These are phyloP conservation scores for Crematogaster levior DNA, from an alignment of 2,888 invertebrate species.

Conservation along the genomic window DNA sequence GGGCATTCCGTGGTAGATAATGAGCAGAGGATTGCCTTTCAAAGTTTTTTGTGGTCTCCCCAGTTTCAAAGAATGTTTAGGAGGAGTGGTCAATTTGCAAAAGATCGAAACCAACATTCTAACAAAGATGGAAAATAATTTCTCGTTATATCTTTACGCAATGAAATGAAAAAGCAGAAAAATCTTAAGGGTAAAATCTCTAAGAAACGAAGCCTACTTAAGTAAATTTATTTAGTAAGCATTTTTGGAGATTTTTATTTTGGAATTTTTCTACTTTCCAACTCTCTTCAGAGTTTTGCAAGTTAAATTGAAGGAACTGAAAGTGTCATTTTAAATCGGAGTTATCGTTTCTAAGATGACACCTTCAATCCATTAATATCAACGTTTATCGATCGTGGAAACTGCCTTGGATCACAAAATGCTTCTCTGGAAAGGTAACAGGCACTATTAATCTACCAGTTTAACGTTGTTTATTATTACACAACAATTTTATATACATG, in stretches of 20 bases:
- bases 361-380: neutral
- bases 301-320: neutral
- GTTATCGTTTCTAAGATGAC: conserved; percentile 1
- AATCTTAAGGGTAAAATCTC: neutral
- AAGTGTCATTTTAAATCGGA: neutral
- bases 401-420: neutral
- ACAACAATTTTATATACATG: conserved; percentile 36
- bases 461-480: conserved; percentile 35
- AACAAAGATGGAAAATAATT: neutral
- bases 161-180: neutral
- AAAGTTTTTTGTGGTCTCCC: conserved; percentile 12
- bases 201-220: neutral
- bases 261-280: neutral
- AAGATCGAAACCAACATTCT: neutral
- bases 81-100: neutral
- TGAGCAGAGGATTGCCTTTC: conserved; percentile 24
- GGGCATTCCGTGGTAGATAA: conserved; percentile 69
- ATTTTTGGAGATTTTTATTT: neutral
- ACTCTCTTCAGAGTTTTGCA: neutral
- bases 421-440: conserved; percentile 19
- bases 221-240: conserved; percentile 5
- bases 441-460: conserved; percentile 12
- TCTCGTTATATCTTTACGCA: neutral
- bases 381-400: neutral
- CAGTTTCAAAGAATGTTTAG: neutral